These are phyloP conservation scores for Piprites chloris DNA, from an alignment of 2,113 vertebrate genomes.

Conservation along the genomic window DNA sequence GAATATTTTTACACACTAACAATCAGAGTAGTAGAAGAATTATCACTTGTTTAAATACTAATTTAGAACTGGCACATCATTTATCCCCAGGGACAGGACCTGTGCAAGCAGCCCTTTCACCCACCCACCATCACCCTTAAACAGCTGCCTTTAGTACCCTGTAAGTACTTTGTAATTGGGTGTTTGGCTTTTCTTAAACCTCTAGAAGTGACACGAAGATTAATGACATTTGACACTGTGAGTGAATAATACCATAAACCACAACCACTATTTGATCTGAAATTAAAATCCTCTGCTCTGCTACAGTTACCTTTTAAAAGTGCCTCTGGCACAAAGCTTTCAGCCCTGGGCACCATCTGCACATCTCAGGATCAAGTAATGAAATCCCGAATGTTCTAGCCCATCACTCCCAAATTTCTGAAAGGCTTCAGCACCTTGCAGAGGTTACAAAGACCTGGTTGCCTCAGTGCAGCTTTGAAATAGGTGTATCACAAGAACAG, in stretches of 20 bases:
- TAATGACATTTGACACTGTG: conserved; percentile 59
- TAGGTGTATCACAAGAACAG: background rate
- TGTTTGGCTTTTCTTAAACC: conserved; percentile 51
- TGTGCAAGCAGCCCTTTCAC: background rate
- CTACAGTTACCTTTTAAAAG: background rate
- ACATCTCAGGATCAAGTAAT: background rate
- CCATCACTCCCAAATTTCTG: background rate
- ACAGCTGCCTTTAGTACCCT: conserved; percentile 55
- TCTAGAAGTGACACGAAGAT: conserved; percentile 71
- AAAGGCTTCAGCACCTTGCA: background rate
- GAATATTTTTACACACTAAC: background rate
- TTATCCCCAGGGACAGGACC: background rate
- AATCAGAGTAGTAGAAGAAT: background rate
- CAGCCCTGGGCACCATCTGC: background rate
- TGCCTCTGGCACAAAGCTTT: background rate
- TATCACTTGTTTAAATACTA: background rate
- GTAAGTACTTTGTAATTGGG: conserved; percentile 69
- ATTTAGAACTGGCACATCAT: background rate
- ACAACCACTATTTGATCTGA: conserved; percentile 11
- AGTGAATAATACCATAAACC: conserved; percentile 64
- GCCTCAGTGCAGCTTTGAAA: background rate
- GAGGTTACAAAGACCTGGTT: background rate
- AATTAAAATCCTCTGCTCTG: background rate
- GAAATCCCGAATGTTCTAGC: background rate
- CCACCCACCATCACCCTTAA: background rate